Evolutionary conservation across 2,797 vertebrate genomes (phyloP).

Genomic region (Poeciliopsis presidionis): DNA sequence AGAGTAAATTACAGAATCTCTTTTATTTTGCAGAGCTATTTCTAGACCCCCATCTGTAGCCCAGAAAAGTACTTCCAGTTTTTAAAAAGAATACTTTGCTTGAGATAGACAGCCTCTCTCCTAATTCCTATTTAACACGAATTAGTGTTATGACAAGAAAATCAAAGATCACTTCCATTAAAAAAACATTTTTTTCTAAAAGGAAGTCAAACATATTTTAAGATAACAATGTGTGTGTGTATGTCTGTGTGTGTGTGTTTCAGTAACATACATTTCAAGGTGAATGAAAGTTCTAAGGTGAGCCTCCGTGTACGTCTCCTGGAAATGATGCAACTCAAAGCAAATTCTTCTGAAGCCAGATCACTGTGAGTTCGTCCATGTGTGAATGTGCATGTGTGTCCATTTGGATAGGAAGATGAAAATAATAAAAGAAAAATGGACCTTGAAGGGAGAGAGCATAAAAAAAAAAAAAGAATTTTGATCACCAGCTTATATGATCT

Average conservation of each 20-base stretch:
- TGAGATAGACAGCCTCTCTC: not conserved
- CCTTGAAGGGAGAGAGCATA: conserved; percentile 37
- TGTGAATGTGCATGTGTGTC: conserved; percentile 14
- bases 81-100: not conserved
- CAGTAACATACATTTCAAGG: not conserved
- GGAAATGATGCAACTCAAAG: conserved; percentile 3
- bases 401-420: conserved; percentile 36
- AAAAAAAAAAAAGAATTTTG: conserved; percentile 39
- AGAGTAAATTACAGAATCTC: not conserved
- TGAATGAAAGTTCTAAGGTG: conserved; percentile 3
- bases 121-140: not conserved
- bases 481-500: conserved; percentile 50
- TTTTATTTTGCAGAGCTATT: not conserved
- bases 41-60: not conserved
- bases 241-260: not conserved
- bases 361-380: not conserved
- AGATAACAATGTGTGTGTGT: not conserved
- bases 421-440: conserved; percentile 46
- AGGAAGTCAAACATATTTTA: not conserved
- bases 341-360: conserved; percentile 1
- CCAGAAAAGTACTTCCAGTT: not conserved
- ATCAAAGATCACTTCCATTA: not conserved
- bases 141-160: not conserved
- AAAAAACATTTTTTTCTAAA: not conserved
- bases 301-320: not conserved